A percentile compares a stretch with the other conserved stretches of the same genome.
Conservation (phyloP, 2,888 invertebrate species). For the Melikaiella ostensackeni region DNA sequence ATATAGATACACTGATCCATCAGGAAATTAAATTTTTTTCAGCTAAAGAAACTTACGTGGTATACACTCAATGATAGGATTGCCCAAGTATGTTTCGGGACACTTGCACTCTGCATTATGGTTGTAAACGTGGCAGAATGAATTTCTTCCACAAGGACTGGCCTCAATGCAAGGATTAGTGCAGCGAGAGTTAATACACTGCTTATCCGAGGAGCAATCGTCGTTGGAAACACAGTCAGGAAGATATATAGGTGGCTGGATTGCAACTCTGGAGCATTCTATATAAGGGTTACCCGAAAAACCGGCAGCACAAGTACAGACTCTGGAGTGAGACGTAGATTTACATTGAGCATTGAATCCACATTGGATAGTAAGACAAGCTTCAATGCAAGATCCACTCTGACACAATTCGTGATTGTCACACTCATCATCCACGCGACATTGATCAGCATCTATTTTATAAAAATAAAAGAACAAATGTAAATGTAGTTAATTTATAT, state of each 20-base stretch:
- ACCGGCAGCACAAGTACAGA: conserved; percentile 88
- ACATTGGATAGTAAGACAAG: conserved; percentile 87
- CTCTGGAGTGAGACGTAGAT: conserved; percentile 86
- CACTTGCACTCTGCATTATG: conserved; percentile 89
- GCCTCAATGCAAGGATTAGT: conserved; percentile 85
- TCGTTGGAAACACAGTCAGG: conserved; percentile 88
- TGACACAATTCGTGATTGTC: conserved; percentile 86
- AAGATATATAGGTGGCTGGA: conserved; percentile 61
- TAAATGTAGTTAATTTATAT: not conserved
- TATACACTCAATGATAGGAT: conserved; percentile 84
- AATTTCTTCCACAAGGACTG: conserved; percentile 87
- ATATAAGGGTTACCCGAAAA: conserved; percentile 88
- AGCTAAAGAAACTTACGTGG: conserved; percentile 84
- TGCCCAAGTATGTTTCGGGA: conserved; percentile 87
- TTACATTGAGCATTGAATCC: conserved; percentile 91
- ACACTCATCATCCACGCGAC: conserved; percentile 81
- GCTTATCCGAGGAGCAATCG: conserved; percentile 87
- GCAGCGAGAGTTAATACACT: conserved; percentile 87
- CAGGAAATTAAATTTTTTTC: not conserved
- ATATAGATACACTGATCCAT: not conserved
- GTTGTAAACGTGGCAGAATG: conserved; percentile 89
- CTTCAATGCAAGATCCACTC: conserved; percentile 87
- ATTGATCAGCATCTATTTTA: conserved; percentile 47
- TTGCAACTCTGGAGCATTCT: conserved; percentile 82
- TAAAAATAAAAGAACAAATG: not conserved